phyloP scores from a whole-genome alignment of 2,888 invertebrate genomes.

The Timema podura region DNA sequence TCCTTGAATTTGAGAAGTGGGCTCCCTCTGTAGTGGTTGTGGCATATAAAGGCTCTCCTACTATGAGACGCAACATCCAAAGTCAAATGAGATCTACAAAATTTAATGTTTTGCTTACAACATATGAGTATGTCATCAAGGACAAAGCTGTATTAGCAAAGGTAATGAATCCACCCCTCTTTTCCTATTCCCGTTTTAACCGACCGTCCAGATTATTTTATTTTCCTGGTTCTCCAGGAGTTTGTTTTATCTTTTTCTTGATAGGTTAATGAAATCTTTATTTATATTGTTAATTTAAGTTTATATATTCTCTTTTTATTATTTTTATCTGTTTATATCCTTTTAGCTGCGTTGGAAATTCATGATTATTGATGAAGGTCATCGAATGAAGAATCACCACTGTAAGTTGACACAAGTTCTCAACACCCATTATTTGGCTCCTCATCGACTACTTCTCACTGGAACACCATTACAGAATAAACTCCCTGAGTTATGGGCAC shows the following conservation, averaged over 20 bases:
- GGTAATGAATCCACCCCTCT: conserved; percentile 37
- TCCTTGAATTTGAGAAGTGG: conserved; percentile 60
- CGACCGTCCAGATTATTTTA: too few relatives aligned
- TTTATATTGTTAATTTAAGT: too few relatives aligned
- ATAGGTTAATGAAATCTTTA: too few relatives aligned
- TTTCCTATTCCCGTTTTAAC: too few relatives aligned
- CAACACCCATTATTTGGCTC: conserved; percentile 57
- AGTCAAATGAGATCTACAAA: conserved; percentile 46
- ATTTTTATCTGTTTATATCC: conserved; percentile 15
- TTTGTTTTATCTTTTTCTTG: too few relatives aligned
- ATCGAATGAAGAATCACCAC: conserved; percentile 65
- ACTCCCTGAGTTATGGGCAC: conserved; percentile 60
- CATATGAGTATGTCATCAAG: conserved; percentile 62
- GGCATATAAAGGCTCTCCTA: conserved; percentile 50
- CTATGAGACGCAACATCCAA: conserved; percentile 42
- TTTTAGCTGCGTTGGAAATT: conserved; percentile 57
- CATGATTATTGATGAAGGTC: conserved; percentile 66
- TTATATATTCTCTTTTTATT: not conserved
- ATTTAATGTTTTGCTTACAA: conserved; percentile 61
- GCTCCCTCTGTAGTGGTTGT: conserved; percentile 52
- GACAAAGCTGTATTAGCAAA: conserved; percentile 59
- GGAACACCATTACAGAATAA: conserved; percentile 59
- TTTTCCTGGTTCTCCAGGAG: too few relatives aligned
- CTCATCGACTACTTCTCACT: conserved; percentile 57
- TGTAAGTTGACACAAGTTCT: conserved; percentile 59